These are phyloP conservation scores for Hippocampus zosterae DNA, from an alignment of 2,113 vertebrate genomes.

Conservation along the genomic window DNA sequence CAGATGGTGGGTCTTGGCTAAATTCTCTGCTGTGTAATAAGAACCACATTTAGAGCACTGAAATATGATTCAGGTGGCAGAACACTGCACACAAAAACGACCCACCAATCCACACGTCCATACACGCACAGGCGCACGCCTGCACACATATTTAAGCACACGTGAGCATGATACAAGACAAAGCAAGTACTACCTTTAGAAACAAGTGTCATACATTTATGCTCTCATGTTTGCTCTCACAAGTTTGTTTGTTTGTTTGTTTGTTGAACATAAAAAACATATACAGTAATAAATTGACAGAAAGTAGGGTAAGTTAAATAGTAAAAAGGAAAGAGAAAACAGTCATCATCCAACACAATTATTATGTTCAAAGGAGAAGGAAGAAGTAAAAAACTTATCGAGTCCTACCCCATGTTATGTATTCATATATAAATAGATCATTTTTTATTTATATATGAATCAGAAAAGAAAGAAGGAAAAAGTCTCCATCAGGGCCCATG, in stretches of 20 bases:
- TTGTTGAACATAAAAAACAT: no score
- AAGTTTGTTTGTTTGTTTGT: neutral
- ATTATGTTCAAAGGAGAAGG: no score
- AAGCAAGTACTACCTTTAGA: neutral
- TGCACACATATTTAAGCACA: constrained; percentile 16
- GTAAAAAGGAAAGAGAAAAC: no score
- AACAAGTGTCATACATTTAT: neutral
- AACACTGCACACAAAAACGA: constrained; percentile 47
- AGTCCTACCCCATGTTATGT: no score
- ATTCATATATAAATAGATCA: no score
- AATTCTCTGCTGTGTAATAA: constrained; percentile 79
- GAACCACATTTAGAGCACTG: constrained; percentile 81
- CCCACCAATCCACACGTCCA: constrained; percentile 39
- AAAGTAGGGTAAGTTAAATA: no score
- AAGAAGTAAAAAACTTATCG: no score
- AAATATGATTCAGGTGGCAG: constrained; percentile 80
- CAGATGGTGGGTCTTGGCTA: constrained; percentile 75
- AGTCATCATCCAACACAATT: no score
- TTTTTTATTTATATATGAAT: no score
- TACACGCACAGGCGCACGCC: constrained; percentile 3
- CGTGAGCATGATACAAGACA: neutral
- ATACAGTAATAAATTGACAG: no score
- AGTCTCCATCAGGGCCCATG: no score
- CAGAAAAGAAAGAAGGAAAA: no score
- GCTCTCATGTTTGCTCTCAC: neutral